Evolutionary conservation across 2,113 vertebrate species (phyloP).

Genomic region (Pseudolaguvia tuberculata): DNA sequence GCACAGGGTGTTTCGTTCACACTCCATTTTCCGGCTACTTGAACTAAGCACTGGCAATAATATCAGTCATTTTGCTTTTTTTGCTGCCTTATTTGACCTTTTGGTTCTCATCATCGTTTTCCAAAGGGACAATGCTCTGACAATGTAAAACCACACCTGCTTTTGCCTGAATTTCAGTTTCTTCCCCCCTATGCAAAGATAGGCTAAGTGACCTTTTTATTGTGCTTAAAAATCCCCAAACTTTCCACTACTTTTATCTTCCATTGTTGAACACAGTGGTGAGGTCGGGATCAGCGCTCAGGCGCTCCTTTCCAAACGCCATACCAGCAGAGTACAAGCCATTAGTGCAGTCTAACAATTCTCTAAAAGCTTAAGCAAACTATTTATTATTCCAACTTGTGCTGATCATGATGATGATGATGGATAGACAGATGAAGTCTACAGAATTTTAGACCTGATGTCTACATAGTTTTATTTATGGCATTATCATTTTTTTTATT

Average conservation of each 20-base stretch:
- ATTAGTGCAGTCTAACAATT: neutral
- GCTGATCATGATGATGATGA: too few relatives aligned
- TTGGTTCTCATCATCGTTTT: conserved; percentile 29
- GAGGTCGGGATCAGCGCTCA: neutral
- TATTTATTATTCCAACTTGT: conserved; percentile 9
- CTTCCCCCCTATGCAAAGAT: conserved; percentile 41
- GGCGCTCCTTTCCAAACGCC: conserved; percentile 17
- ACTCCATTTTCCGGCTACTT: conserved; percentile 32
- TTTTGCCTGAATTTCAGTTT: conserved; percentile 41
- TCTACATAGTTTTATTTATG: neutral
- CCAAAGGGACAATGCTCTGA: conserved; percentile 31
- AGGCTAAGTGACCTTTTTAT: conserved; percentile 16
- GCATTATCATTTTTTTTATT: neutral
- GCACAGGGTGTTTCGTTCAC: conserved; percentile 7
- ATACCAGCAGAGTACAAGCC: neutral
- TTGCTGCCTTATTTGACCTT: conserved; percentile 51
- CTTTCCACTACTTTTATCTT: neutral
- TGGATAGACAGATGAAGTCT: neutral
- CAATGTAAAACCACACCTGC: neutral
- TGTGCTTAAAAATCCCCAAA: neutral
- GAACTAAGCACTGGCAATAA: conserved; percentile 56
- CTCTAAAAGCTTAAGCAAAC: neutral
- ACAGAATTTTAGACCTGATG: neutral
- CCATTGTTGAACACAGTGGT: neutral
- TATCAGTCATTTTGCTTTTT: conserved; percentile 38